phyloP scores from a whole-genome alignment of 2,888 invertebrate species.

The Prosopocoilus inquinatus region DNA sequence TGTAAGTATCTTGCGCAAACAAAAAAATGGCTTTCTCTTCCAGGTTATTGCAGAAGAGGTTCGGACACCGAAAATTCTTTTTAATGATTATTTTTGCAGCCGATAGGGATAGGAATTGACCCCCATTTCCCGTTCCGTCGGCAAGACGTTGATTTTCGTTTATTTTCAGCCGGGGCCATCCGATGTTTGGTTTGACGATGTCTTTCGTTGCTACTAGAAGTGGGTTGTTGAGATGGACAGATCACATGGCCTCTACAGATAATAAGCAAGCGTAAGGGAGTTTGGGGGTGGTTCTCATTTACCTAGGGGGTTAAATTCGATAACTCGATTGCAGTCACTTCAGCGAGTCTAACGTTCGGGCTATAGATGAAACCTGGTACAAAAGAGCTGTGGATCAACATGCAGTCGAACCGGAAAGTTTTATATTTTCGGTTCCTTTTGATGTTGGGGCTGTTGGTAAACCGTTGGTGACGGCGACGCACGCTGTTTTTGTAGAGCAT shows the following conservation, averaged over 20 bases:
- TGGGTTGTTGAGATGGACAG: constrained; percentile 85
- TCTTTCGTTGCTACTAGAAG: constrained; percentile 90
- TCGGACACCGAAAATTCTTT: neutral
- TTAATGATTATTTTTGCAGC: neutral
- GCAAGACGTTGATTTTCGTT: constrained; percentile 16
- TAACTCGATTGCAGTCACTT: constrained; percentile 66
- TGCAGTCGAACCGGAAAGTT: constrained; percentile 81
- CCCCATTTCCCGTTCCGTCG: constrained; percentile 9
- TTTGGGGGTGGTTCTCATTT: no score
- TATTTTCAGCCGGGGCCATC: constrained; percentile 80
- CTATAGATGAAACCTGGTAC: constrained; percentile 89
- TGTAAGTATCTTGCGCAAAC: no score
- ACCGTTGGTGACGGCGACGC: constrained; percentile 83
- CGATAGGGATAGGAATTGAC: neutral
- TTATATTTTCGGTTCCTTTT: constrained; percentile 86
- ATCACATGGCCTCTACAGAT: constrained; percentile 61
- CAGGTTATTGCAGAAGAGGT: neutral
- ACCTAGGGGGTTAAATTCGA: neutral
- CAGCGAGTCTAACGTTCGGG: constrained; percentile 74
- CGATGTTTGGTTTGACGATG: constrained; percentile 80
- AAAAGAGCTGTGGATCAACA: constrained; percentile 89
- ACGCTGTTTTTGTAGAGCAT: constrained; percentile 84
- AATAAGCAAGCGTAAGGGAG: constrained; percentile 66
- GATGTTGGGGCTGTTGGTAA: constrained; percentile 58
- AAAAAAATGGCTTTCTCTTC: no score